Evolutionary conservation across 1,140 invertebrate species (phyloP), one percentile per base, ranked within the genome.

Genomic region (Ceratoteleas bidentatus): DNA sequence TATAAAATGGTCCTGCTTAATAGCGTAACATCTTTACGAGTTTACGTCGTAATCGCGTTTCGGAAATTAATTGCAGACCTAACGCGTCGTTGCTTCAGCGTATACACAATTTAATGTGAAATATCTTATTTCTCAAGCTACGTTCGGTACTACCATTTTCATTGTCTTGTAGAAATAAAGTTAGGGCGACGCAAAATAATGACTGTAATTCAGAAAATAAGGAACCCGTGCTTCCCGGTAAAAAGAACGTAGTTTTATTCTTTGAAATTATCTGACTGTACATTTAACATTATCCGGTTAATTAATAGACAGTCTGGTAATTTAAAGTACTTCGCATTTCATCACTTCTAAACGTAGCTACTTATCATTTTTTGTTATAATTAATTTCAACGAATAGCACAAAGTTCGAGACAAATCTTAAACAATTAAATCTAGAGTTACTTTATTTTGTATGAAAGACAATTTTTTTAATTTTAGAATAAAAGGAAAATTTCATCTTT

Each of bases 101-200:
- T 61, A 64, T 61, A 68, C 36, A 76, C 62, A 38, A 76, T 68
- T 76, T 69, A 69, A 77, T 69, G 64, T 77, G 74, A 77, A 77
- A 69, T 77, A 77, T 77, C 57, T 68, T 68, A 77, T 77, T 69
- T 77, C 64, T 69, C 57, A 68, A 69, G 64, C 50, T 61, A 56
- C 49, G 45, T 69, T 77, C 60, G 43, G 52, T 64, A 58, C 50
- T 64, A 34, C 65, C 52, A 62, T 69, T 77, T 69, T 57, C 65
- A 34, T 57, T 77, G 58, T 38, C 58, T 77, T 77, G 40, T 69
- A 49, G 65, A 64, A 77, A 77, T 77, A 77, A 77, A 77, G 65
- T 70, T 56, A 43, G n/a, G 15, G n/a, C 56, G 57, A 64, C 45
- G 14, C 57, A 61, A 47, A 68, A 56, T 68, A 76, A 68, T 76